Percentiles rank a stretch among this genome's conserved stretches.
Conservation (phyloP, 2,797 vertebrate species). For the Gambusia yucatana region DNA sequence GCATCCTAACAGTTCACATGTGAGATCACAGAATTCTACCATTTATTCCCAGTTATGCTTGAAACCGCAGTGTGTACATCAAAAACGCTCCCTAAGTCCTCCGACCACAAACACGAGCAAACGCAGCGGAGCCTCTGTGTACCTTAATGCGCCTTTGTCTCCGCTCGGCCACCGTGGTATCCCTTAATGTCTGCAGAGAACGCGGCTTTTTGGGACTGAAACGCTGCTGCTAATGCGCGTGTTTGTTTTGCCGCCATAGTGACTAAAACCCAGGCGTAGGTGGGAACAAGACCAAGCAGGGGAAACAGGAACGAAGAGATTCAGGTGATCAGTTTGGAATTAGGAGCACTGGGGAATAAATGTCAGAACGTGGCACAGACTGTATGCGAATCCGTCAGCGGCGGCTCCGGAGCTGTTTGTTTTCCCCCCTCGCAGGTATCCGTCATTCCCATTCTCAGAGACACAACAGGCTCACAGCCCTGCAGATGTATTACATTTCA, state of each 20-base stretch:
- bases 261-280: constrained; percentile 61
- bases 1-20: constrained; percentile 46
- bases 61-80: constrained; percentile 68
- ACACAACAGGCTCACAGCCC: constrained; percentile 63
- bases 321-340: constrained; percentile 41
- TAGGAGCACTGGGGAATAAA: constrained; percentile 25
- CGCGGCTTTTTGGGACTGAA: constrained; percentile 43
- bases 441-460: constrained; percentile 48
- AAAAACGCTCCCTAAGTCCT: constrained; percentile 60
- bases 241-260: constrained; percentile 75
- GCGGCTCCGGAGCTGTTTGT: constrained; percentile 54
- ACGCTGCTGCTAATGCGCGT: constrained; percentile 51
- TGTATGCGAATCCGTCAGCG: constrained; percentile 44
- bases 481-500: constrained; percentile 71
- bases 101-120: constrained; percentile 67
- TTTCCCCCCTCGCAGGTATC: constrained; percentile 60
- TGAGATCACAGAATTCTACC: constrained; percentile 60
- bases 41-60: constrained; percentile 57
- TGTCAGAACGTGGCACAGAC: constrained; percentile 13
- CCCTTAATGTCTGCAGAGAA: constrained; percentile 67
- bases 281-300: constrained; percentile 48
- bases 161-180: constrained; percentile 47
- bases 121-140: constrained; percentile 33
- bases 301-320: constrained; percentile 57
- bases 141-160: constrained; percentile 64